Conservation (phyloP, 2,888 invertebrate genomes). For the Pogonocherus hispidulus region DNA sequence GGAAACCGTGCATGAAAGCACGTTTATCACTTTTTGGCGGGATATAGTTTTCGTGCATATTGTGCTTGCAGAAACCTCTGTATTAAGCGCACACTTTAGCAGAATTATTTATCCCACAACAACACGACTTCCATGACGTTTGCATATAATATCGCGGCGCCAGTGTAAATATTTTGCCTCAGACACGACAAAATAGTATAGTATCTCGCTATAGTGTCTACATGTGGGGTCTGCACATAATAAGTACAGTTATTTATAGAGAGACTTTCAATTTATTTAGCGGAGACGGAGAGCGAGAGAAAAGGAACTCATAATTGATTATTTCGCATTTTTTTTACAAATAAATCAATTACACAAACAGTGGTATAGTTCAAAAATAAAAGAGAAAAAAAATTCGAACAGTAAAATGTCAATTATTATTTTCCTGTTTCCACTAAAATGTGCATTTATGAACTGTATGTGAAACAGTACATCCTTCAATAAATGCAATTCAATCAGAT, state of each 20-base stretch:
- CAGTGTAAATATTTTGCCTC: constrained; percentile 59
- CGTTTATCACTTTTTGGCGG: too few relatives aligned
- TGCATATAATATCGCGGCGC: constrained; percentile 60
- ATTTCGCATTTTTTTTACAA: not conserved
- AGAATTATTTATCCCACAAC: constrained; percentile 24
- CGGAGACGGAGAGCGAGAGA: constrained; percentile 40
- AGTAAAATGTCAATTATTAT: too few relatives aligned
- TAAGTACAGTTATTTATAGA: constrained; percentile 46
- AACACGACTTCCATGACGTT: constrained; percentile 53
- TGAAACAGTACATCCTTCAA: too few relatives aligned
- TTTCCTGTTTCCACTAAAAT: too few relatives aligned
- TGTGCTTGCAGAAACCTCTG: not conserved
- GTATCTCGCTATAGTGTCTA: constrained; percentile 41
- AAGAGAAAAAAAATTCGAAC: too few relatives aligned
- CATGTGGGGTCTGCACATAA: constrained; percentile 47
- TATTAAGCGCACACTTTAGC: constrained; percentile 16
- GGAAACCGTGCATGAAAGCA: too few relatives aligned
- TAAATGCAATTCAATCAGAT: too few relatives aligned
- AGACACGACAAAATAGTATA: constrained; percentile 47
- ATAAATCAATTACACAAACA: too few relatives aligned
- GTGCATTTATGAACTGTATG: too few relatives aligned
- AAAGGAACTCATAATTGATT: not conserved
- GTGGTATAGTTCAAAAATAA: too few relatives aligned
- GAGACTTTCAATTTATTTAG: constrained; percentile 39
- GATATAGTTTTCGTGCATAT: too few relatives aligned